phyloP scores from a whole-genome alignment of 2,113 vertebrate species.

The Baryphthengus martii region DNA sequence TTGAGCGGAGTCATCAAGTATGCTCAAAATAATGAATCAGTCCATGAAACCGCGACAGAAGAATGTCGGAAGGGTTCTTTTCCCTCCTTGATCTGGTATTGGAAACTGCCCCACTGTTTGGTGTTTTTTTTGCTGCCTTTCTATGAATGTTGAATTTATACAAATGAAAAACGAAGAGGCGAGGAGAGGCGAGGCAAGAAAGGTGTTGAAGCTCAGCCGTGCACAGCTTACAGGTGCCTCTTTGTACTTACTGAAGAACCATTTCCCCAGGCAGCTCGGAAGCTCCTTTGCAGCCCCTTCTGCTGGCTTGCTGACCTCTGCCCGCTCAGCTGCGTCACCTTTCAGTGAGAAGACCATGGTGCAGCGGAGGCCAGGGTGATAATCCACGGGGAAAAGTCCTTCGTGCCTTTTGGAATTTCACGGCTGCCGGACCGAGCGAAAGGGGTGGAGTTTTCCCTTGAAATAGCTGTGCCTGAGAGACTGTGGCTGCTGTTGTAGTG shows the following conservation, averaged over 20 bases:
- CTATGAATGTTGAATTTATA: not conserved
- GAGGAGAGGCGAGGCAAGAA: not conserved
- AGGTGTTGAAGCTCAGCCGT: not conserved
- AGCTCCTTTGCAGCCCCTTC: not conserved
- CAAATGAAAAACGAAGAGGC: not conserved
- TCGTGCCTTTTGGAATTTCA: not conserved
- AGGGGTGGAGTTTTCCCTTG: conserved; percentile 43
- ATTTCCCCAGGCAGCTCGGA: not conserved
- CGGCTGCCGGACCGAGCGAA: not conserved
- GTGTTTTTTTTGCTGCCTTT: not conserved
- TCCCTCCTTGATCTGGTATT: rapidly evolving
- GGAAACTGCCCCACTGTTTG: not conserved
- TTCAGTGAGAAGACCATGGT: not conserved
- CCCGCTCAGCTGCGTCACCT: not conserved
- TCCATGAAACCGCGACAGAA: not conserved
- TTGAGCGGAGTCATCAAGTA: not conserved
- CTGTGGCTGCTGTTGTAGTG: not conserved
- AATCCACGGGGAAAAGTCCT: not conserved
- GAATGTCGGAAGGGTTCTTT: not conserved
- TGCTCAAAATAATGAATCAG: not conserved
- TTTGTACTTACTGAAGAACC: not conserved
- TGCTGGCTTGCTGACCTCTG: not conserved
- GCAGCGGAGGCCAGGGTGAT: not conserved
- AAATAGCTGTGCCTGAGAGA: not conserved
- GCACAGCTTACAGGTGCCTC: not conserved